phyloP scores from a whole-genome alignment of 2,113 vertebrate species.

The Ibidorhyncha struthersii region DNA sequence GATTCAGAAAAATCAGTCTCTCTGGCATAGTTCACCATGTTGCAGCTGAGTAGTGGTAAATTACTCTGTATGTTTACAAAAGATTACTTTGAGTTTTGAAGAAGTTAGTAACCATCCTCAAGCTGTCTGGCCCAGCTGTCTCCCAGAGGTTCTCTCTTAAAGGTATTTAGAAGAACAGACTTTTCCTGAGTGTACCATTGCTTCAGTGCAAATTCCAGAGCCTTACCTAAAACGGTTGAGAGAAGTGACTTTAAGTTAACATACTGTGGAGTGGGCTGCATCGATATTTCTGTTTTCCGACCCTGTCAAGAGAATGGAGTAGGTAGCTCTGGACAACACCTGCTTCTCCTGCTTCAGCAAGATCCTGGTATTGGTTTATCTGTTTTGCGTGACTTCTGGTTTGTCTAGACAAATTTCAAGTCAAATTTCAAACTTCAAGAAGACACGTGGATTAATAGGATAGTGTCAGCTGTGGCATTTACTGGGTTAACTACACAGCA shows the following conservation, averaged over 20 bases:
- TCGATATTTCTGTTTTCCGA: neutral
- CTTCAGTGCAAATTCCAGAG: neutral
- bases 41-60: neutral
- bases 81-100: neutral
- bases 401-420: neutral
- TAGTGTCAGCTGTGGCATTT: neutral
- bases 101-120: neutral
- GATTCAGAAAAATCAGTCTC: neutral
- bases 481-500: neutral
- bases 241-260: neutral
- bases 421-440: neutral
- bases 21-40: neutral
- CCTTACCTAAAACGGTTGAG: neutral
- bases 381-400: neutral
- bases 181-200: neutral
- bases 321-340: neutral
- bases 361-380: neutral
- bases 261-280: neutral
- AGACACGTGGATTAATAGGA: neutral
- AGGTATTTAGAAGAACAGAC: neutral
- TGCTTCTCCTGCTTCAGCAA: neutral
- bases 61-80: neutral
- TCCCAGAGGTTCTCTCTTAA: neutral
- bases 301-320: neutral
- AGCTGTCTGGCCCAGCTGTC: neutral